Base-by-base conservation (phyloP, 2,888 invertebrate genomes). In the Cosmorhoe ocellata region DNA sequence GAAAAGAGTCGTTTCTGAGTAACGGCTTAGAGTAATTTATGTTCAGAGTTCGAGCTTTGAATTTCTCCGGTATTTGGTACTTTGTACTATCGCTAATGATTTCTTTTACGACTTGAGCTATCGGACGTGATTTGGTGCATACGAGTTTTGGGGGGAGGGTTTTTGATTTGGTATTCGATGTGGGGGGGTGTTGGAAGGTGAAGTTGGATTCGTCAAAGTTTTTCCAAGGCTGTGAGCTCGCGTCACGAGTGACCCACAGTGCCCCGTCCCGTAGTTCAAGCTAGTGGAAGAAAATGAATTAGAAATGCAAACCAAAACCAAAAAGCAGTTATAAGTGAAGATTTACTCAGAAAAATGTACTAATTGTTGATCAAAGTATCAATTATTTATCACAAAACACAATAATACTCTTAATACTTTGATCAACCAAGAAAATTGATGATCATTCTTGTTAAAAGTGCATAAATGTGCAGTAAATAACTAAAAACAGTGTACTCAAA, bases 251-350 rank as follows among this genome's bases (percentile, higher is more conserved):
- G 66, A 81, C 78, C 83, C 84, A 86, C 54, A 87, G 71, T 61
- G 77, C 69, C 57, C 76, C 67, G 60, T 76, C 79, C 59, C 79
- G 84, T 27, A 77, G 79, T 82, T 88, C 89, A 82, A 90, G 86
- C 88, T 89, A 82, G 65, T 79, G 70, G 65, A 74, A 74, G 78
- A 71, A 68, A 74, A 74, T 61, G 59, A 65, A 73, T 65, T 73
- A 67, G 61, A 61, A 44, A 46, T 43, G 56, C 57, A 60, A 46
- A 57, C 56, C 55, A 59, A 32, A 52, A 57, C 52, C 57, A 50
- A 40, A 28, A 58, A 46, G 58, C 50, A 32, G 28, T 37, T 38
- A 37, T 18, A 28, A 27, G 12, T 18, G 11, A 13, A 26, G 24
- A 9, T 6, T n/a, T n/a, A 41, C 3, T 10, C 11, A 3, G 0